Base-by-base conservation (phyloP, 2,797 vertebrate species). In the Sebastes dallii region DNA sequence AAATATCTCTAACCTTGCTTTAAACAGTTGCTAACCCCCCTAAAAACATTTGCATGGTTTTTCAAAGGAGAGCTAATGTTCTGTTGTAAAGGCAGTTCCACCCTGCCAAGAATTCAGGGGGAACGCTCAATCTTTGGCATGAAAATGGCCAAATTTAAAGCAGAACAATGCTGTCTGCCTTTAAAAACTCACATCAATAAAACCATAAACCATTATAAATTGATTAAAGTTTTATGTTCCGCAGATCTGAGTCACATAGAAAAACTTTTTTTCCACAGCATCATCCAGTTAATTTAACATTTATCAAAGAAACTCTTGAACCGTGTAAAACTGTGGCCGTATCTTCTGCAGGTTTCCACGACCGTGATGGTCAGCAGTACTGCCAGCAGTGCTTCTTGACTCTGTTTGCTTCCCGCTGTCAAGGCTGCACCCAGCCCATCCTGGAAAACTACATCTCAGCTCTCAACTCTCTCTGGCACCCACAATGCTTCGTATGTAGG, bases 371-470 rank as follows among this genome's bases (percentile, higher is more conserved):
- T 29, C 95, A 96, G 89, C 97, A 97, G 88, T 98, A 97, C 89
- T 98, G 98, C 87, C 97, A 97, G 89, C 96, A 96, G 85, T 98
- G 97, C 92, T 99, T 97, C 80, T 93, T 98, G 88, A 96, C 96
- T 68, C 95, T 98, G 77, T 98, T 98, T 77, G 97, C 97, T 6
- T 97, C 97, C 1, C 97, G 97, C 72, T 99, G 97, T 92, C 96
- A 97, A 78, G 98, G 96, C 77, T 98, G 97, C 92, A 95, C 93
- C 56, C 95, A 96, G 85, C 96, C 98, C 62, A 98, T 99, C 69
- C 94, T 97, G 94, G 97, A 99, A 93, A 98, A 98, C 93, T 99
- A 98, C 96, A 97, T 98, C 93, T 98, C 98, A 1, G 98, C 97
- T 3, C 96, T 98, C 34, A 97, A 95, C 73, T 95, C 96, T 2